Evolutionary conservation across 2,888 invertebrate genomes (phyloP), one percentile per base, ranked within the genome.

Genomic region (Agriopis marginaria): DNA sequence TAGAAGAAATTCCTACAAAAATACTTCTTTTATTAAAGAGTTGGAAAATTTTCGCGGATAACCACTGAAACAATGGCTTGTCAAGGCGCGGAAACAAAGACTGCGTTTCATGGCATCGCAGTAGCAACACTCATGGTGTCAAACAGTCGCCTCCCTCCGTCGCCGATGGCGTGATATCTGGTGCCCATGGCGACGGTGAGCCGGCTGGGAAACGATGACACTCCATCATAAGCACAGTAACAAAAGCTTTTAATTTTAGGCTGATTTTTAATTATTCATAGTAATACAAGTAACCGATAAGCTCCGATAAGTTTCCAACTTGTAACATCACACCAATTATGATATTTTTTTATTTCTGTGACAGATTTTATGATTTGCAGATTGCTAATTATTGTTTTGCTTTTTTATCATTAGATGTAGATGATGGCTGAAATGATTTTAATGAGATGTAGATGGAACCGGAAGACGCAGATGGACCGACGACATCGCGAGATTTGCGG

Each of bases 111-210:
- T 54, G 10, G 74, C 70, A 77, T 75, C 63, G 70, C 75, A 64
- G 50, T 66, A 61, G 47, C 64, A 45, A 62, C 62, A 62, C 53
- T 12, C 51, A 45, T 63, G 70, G 70, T 70, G 73, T 56, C 50
- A 61, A 23, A 45, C 14, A 50, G 50, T 14, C 62, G 61, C 47
- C 45, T 61, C 55, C 63, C 51, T 68, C 63, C 54, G 23, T 60
- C 45, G 54, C 47, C 56, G 32, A 58, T 59, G 39, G 62, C 63
- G 72, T 54, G 67, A 72, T 74, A 84, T 84, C 81, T 66, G 63
- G 81, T 85, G 70, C 66, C 83, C 81, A 85, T 86, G 80, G 79
- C 74, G 77, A 88, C 87, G 71, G 17, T 81, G 77, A 81, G 79
- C 79, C 79, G 68, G 72, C 65, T 76, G 40, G 75, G 64, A 77